Percentiles rank a stretch among this genome's conserved stretches.
phyloP scores from a whole-genome alignment of 2,797 vertebrate species.

The Cuculus canorus region DNA sequence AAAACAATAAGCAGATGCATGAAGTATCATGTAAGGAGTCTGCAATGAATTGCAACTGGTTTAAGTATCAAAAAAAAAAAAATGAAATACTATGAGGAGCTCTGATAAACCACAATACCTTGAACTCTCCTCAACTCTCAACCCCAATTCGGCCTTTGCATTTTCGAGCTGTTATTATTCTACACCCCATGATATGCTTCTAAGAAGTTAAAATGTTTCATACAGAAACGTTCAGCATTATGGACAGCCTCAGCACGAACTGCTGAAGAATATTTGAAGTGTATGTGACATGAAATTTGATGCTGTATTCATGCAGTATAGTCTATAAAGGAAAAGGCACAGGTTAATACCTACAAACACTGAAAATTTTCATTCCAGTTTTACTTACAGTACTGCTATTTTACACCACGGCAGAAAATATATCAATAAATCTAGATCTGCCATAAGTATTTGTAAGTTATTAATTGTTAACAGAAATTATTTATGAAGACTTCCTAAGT shows the following conservation, averaged over 20 bases:
- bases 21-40: conserved; percentile 38
- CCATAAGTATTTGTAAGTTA: neutral
- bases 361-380: neutral
- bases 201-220: conserved; percentile 35
- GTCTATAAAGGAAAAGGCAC: neutral
- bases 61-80: conserved; percentile 21
- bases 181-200: neutral
- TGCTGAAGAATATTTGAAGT: conserved; percentile 17
- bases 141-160: neutral
- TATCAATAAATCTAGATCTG: neutral
- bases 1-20: conserved; percentile 56
- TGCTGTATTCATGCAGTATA: neutral
- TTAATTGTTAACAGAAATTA: neutral
- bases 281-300: conserved; percentile 13
- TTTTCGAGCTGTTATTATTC: conserved; percentile 36
- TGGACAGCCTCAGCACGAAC: neutral
- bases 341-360: neutral
- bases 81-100: conserved; percentile 37
- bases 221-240: conserved; percentile 11
- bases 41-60: conserved; percentile 41
- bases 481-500: neutral
- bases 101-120: neutral
- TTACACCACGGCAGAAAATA: neutral
- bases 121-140: conserved; percentile 45
- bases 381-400: neutral